Conservation (phyloP, 2,797 vertebrate genomes). For the Hydrolagus colliei region DNA sequence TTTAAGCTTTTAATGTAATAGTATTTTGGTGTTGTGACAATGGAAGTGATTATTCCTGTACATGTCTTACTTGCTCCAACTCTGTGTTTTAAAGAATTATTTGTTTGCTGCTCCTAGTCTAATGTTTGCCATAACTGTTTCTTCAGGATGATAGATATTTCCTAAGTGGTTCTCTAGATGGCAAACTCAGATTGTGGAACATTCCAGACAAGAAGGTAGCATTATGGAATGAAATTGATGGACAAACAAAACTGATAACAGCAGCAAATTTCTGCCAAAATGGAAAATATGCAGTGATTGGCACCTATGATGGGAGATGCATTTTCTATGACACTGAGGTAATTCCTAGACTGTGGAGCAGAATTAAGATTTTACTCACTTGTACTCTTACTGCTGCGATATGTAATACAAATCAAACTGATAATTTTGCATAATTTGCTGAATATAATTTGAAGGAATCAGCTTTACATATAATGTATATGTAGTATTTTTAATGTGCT, state of each 20-base stretch:
- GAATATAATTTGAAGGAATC: neutral
- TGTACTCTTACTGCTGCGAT: neutral
- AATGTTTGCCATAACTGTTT: slow-evolving; percentile 33
- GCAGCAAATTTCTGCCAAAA: slow-evolving; percentile 99
- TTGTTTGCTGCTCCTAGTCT: neutral
- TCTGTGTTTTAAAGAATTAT: neutral
- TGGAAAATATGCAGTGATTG: slow-evolving; percentile 93
- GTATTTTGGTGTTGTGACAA: neutral
- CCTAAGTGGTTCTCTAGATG: slow-evolving; percentile 90
- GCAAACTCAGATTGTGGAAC: slow-evolving; percentile 95
- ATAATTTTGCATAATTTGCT: too few species aligned
- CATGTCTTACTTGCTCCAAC: neutral
- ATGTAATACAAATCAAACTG: too few species aligned
- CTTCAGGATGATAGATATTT: slow-evolving; percentile 92
- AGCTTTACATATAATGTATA: neutral
- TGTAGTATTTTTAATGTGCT: neutral
- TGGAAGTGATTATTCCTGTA: neutral
- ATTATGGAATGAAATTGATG: slow-evolving; percentile 97
- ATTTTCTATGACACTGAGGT: slow-evolving; percentile 99
- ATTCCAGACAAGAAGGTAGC: slow-evolving; percentile 99
- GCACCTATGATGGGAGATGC: slow-evolving; percentile 92
- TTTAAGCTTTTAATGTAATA: neutral
- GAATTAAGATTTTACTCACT: neutral
- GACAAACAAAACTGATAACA: slow-evolving; percentile 92
- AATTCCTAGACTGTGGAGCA: slow-evolving; percentile 27